Percentiles rank a stretch among this genome's conserved stretches.
Evolutionary conservation across 2,888 invertebrate genomes (phyloP).

Genomic region (Tenthredo livida): DNA sequence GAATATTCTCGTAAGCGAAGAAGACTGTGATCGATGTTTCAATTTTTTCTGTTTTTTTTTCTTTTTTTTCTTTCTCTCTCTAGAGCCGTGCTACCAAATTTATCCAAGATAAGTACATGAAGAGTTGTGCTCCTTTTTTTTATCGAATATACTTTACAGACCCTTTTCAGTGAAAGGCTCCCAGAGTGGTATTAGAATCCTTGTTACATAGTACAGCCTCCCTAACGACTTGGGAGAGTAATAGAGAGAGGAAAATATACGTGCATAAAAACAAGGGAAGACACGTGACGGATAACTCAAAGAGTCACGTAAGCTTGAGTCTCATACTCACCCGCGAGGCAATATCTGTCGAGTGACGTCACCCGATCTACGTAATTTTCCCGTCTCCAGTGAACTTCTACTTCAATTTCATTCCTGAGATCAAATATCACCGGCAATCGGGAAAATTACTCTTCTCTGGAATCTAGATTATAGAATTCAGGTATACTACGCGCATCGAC

Average conservation of each 20-base stretch:
- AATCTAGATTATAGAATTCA: constrained; percentile 18
- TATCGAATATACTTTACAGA: constrained; percentile 8
- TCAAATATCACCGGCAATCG: constrained; percentile 20
- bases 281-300: constrained; percentile 37
- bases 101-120: background rate
- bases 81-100: background rate
- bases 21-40: constrained; percentile 1
- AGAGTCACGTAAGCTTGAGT: constrained; percentile 23
- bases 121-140: constrained; percentile 2
- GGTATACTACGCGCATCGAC: background rate
- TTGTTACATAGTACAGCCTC: background rate
- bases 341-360: constrained; percentile 48
- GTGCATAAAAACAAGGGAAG: constrained; percentile 25
- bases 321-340: constrained; percentile 12
- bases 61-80: background rate
- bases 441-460: background rate
- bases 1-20: background rate
- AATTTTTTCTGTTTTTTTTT: background rate
- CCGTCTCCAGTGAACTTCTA: constrained; percentile 5
- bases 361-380: constrained; percentile 37
- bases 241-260: background rate
- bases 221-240: background rate
- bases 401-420: constrained; percentile 14
- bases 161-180: constrained; percentile 5
- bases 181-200: constrained; percentile 5